Conservation (phyloP, 1,140 invertebrate species). For the Rhyzopertha dominica region DNA sequence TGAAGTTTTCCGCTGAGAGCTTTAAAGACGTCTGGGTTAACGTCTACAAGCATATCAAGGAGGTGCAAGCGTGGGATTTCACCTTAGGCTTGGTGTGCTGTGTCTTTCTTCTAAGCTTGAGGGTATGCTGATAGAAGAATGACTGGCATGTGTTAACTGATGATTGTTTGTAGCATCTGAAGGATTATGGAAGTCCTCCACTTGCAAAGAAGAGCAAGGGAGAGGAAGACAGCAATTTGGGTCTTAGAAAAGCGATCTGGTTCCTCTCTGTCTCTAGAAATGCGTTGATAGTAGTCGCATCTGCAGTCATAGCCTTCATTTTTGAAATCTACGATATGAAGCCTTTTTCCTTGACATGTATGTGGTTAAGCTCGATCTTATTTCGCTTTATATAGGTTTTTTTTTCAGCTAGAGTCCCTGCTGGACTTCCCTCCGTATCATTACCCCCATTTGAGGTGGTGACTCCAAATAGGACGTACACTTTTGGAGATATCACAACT, state of each 20-base stretch:
- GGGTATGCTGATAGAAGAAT: constrained; percentile 48
- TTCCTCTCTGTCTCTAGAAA: constrained; percentile 66
- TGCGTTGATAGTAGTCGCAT: constrained; percentile 68
- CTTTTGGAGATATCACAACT: constrained; percentile 58
- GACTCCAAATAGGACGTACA: constrained; percentile 52
- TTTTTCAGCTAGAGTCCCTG: constrained; percentile 47
- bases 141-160: constrained; percentile 29
- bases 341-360: constrained; percentile 32
- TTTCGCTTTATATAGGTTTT: constrained; percentile 9
- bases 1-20: constrained; percentile 57
- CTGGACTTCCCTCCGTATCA: constrained; percentile 51
- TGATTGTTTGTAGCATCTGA: constrained; percentile 36
- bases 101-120: constrained; percentile 54
- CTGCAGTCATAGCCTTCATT: constrained; percentile 55
- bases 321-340: constrained; percentile 36
- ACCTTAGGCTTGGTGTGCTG: constrained; percentile 61
- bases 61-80: constrained; percentile 55
- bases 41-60: constrained; percentile 50
- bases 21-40: constrained; percentile 58
- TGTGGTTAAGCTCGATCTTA: constrained; percentile 5
- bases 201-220: constrained; percentile 15
- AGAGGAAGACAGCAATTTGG: constrained; percentile 16
- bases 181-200: constrained; percentile 30
- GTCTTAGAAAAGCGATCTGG: constrained; percentile 55
- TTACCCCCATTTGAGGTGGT: constrained; percentile 45